Evolutionary conservation across 1,140 invertebrate species (phyloP).

Genomic region (Caerostris extrusa): DNA sequence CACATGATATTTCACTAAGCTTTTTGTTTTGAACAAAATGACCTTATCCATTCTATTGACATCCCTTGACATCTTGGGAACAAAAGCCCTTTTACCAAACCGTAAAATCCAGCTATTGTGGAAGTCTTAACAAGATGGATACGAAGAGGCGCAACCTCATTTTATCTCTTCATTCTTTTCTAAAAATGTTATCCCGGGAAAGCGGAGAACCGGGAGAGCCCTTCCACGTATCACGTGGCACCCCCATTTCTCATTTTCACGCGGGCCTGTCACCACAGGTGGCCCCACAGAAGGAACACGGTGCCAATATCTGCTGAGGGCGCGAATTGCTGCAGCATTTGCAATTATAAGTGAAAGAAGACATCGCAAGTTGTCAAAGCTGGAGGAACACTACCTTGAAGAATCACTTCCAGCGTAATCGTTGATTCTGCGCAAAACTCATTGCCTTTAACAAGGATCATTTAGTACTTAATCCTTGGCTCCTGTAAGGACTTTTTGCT

Average conservation of each 20-base stretch:
- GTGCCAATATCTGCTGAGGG: not conserved
- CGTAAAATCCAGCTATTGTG: too few species aligned
- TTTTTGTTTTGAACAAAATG: too few species aligned
- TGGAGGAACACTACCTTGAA: not conserved
- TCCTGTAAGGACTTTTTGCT: too few species aligned
- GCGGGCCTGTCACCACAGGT: slow-evolving; percentile 67
- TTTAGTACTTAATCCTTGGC: too few species aligned
- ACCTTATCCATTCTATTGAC: too few species aligned
- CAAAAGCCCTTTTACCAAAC: too few species aligned
- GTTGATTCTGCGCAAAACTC: too few species aligned
- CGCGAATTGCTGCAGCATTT: slow-evolving; percentile 1
- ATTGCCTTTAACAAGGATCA: too few species aligned
- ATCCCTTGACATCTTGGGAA: too few species aligned
- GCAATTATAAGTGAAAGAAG: slow-evolving; percentile 37
- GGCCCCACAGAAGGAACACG: slow-evolving; percentile 24
- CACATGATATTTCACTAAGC: too few species aligned
- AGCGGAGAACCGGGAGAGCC: not conserved
- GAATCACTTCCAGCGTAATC: not conserved
- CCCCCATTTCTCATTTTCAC: slow-evolving; percentile 40
- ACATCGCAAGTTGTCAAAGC: not conserved
- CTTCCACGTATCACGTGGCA: slow-evolving; percentile 45
- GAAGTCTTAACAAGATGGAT: not conserved
- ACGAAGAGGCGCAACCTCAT: not conserved
- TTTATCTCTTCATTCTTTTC: slow-evolving; percentile 13
- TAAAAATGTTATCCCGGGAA: slow-evolving; percentile 2